Percentiles rank a stretch among this genome's conserved stretches.
Evolutionary conservation across 2,797 vertebrate species (phyloP).

Genomic region (Malacoctenus gilli): DNA sequence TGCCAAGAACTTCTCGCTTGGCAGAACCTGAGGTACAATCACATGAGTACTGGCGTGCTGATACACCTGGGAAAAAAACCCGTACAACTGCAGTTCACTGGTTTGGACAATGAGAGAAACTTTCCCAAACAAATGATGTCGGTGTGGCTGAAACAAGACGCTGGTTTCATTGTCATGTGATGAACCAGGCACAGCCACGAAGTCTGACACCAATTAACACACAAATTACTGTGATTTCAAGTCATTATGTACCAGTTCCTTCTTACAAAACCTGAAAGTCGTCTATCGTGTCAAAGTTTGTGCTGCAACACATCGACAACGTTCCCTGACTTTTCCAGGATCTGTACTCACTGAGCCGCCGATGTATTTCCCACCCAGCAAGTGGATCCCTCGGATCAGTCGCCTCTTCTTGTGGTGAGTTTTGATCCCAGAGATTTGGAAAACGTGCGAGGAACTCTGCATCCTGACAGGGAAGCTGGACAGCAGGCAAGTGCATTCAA

Average conservation of each 20-base stretch:
- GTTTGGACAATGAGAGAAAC: no score
- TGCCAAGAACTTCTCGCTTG: conserved; percentile 93
- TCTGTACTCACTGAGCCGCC: conserved; percentile 80
- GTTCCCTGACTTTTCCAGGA: no score
- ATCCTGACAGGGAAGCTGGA: conserved; percentile 61
- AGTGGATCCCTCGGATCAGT: conserved; percentile 72
- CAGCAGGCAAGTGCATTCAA: background rate
- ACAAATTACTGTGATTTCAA: no score
- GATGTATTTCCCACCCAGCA: conserved; percentile 76
- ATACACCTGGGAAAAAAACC: conserved; percentile 81
- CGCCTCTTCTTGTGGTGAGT: conserved; percentile 63
- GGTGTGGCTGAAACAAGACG: no score
- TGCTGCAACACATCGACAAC: no score
- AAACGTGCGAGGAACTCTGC: conserved; percentile 56
- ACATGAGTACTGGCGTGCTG: conserved; percentile 87
- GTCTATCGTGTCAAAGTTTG: no score
- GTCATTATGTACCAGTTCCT: no score
- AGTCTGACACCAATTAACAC: no score
- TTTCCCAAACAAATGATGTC: no score
- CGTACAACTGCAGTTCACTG: no score
- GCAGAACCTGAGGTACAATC: conserved; percentile 83
- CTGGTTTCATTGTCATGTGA: background rate
- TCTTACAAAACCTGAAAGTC: no score
- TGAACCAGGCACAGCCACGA: background rate
- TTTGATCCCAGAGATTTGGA: conserved; percentile 78